These are phyloP conservation scores for Crenichthys baileyi DNA, from an alignment of 2,797 vertebrate genomes.

Conservation along the genomic window DNA sequence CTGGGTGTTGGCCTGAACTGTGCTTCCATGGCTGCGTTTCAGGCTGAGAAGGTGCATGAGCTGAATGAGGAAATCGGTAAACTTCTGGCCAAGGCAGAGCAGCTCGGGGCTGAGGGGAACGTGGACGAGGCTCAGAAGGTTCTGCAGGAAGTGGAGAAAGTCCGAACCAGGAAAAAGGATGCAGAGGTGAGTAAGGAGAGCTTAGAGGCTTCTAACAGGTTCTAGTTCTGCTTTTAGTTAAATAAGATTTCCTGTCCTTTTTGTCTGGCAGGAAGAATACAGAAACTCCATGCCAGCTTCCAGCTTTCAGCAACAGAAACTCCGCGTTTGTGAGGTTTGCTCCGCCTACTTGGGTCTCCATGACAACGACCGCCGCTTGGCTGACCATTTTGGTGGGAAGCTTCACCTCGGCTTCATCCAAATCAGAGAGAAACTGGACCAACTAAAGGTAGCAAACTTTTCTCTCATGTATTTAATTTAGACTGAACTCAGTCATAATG, in stretches of 20 bases:
- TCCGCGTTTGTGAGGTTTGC: constrained; percentile 97
- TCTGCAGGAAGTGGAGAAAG: constrained; percentile 97
- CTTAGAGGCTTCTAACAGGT: not conserved
- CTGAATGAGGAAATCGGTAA: constrained; percentile 99
- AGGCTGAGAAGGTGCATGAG: constrained; percentile 99
- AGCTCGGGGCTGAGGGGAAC: constrained; percentile 96
- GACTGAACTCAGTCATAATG: not conserved
- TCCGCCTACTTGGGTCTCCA: constrained; percentile 98
- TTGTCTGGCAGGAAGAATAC: constrained; percentile 91
- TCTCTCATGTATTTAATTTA: too few relatives aligned
- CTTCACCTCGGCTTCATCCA: constrained; percentile 99
- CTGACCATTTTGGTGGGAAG: constrained; percentile 98
- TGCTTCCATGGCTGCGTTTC: constrained; percentile 20
- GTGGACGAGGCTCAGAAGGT: constrained; percentile 98
- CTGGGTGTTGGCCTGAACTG: not conserved
- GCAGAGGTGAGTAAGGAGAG: constrained; percentile 86
- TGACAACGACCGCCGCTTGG: constrained; percentile 96
- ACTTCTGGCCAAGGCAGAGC: constrained; percentile 96
- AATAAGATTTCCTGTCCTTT: not conserved
- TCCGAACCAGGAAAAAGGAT: constrained; percentile 94
- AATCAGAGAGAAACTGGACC: constrained; percentile 97
- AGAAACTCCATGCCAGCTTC: constrained; percentile 99
- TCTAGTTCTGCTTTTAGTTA: too few relatives aligned
- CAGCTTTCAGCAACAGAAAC: constrained; percentile 98
- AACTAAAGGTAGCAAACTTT: constrained; percentile 84